Conservation (phyloP, 2,113 vertebrate species). For the Galemys pyrenaicus region DNA sequence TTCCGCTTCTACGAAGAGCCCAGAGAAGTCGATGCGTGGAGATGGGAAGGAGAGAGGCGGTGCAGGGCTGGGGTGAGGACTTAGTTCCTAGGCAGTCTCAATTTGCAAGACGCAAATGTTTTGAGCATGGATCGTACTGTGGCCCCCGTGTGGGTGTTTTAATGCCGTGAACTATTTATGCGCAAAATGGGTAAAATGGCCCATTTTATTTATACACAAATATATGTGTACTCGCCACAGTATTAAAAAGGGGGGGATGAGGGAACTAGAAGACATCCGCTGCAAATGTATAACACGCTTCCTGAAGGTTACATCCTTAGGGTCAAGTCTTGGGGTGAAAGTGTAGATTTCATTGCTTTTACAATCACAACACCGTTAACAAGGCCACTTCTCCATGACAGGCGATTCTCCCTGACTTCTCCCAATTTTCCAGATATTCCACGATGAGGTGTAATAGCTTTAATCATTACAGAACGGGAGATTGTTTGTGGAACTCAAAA, state of each 20-base stretch:
- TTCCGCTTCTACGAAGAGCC: background rate
- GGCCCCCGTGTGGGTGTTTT: accelerated
- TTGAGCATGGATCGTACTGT: background rate
- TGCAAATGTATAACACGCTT: background rate
- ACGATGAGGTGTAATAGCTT: background rate
- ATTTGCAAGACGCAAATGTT: background rate
- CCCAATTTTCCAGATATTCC: background rate
- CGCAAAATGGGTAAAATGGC: background rate
- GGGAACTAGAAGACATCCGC: background rate
- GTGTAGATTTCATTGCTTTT: no score
- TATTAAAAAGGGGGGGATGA: background rate
- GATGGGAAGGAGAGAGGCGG: background rate
- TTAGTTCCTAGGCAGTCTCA: background rate
- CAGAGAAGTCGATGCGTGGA: background rate
- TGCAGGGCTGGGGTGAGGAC: background rate
- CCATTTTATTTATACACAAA: no score
- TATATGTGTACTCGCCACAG: background rate
- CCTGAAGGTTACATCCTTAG: background rate
- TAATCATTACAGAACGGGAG: background rate
- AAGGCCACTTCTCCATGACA: background rate
- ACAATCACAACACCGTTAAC: background rate
- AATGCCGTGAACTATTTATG: no score
- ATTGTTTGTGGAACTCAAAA: background rate
- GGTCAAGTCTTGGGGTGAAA: background rate
- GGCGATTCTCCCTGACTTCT: background rate